phyloP scores from a whole-genome alignment of 2,797 vertebrate species.

The Rhyacichthys aspro region DNA sequence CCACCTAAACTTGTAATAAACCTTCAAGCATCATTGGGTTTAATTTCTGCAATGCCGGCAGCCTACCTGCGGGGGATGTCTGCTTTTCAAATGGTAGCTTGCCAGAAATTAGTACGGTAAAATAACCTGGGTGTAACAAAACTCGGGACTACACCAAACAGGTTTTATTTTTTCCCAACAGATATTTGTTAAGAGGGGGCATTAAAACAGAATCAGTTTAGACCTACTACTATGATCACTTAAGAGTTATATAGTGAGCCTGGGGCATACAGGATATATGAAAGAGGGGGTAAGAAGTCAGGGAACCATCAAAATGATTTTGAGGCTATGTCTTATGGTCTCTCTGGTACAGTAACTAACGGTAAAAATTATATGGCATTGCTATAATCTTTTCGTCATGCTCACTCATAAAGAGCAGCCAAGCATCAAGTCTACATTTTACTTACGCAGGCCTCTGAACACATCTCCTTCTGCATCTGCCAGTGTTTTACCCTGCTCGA shows the following conservation, averaged over 20 bases:
- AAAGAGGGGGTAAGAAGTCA: too few relatives aligned
- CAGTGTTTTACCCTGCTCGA: conserved; percentile 98
- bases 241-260: conserved; percentile 7
- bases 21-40: conserved; percentile 29
- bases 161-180: not conserved
- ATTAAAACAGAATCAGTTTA: conserved; percentile 9
- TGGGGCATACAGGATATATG: too few relatives aligned
- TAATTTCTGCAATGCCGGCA: conserved; percentile 39
- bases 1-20: conserved; percentile 11
- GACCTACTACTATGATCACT: conserved; percentile 9
- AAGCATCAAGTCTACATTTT: conserved; percentile 5
- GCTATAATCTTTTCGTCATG: conserved; percentile 24
- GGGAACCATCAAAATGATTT: not conserved
- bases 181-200: conserved; percentile 6
- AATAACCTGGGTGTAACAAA: conserved; percentile 36
- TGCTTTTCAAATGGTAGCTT: conserved; percentile 50
- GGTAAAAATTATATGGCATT: not conserved
- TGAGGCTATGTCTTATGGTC: not conserved
- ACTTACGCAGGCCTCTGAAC: conserved; percentile 97
- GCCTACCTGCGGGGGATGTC: conserved; percentile 38
- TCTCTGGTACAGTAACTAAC: not conserved
- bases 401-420: conserved; percentile 8
- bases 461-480: conserved; percentile 99
- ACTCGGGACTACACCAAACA: conserved; percentile 47
- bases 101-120: conserved; percentile 30